Conservation (phyloP, 2,113 vertebrate species). For the Trichechus manatus region DNA sequence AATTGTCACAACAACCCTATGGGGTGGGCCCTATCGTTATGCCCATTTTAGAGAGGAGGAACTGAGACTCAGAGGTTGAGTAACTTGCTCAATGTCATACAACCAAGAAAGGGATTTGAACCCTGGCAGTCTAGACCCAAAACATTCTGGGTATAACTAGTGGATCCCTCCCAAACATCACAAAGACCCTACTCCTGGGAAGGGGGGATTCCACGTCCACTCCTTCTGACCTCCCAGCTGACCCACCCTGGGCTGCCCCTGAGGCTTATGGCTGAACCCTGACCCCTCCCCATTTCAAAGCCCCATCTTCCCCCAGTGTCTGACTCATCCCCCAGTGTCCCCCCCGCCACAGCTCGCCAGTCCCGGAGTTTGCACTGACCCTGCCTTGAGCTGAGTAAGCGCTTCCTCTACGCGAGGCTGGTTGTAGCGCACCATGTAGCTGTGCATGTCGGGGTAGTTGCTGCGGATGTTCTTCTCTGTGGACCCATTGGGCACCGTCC, state of each 20-base stretch:
- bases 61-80: slow-evolving; percentile 12
- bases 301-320: too few species aligned
- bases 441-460: slow-evolving; percentile 97
- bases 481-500: slow-evolving; percentile 96
- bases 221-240: not conserved
- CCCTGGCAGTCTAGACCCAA: not conserved
- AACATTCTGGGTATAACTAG: not conserved
- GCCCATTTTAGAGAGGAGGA: not conserved
- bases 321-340: too few species aligned
- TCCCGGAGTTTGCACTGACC: slow-evolving; percentile 86
- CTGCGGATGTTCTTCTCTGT: slow-evolving; percentile 97
- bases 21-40: not conserved
- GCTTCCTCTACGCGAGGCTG: slow-evolving; percentile 96
- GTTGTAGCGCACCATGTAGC: slow-evolving; percentile 97
- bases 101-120: not conserved
- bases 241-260: not conserved
- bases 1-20: not conserved
- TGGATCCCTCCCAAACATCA: not conserved
- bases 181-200: not conserved
- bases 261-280: not conserved
- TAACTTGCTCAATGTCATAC: slow-evolving; percentile 22
- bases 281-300: not conserved
- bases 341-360: not conserved
- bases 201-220: not conserved
- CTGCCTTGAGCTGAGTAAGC: slow-evolving; percentile 94